Base-by-base conservation (phyloP, 2,888 invertebrate species). In the Pachliopta kotzebuea region DNA sequence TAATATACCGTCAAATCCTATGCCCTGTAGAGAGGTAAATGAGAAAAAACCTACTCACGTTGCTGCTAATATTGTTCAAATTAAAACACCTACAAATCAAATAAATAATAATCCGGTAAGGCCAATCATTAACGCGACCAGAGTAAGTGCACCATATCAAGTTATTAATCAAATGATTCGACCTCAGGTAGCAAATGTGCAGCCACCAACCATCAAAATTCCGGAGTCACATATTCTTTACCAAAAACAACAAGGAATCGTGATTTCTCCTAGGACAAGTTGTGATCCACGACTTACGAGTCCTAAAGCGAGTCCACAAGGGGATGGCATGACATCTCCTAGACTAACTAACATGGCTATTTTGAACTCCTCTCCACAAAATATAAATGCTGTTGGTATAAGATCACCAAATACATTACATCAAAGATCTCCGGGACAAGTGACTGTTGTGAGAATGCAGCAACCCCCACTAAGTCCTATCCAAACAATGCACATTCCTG, bases 131-230 rank as follows among this genome's bases (percentile, higher is more conserved):
- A 76, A 83, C 62, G 71, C 88, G 6, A 79, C 76, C 50, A 84
- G 91, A 72, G 79, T 87, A 17, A 79, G 73, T 71, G 74, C 88
- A 23, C 88, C 90, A 17, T 91, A 88, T 76, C 91, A 91, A 77
- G 88, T 91, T 45, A 84, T 90, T 52, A 90, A 86, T 73, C 89
- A 87, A 68, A 82, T 86, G 66, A 86, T 84, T 66, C 83, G 88
- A 67, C 84, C 83, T 50, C 74, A 86, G 88, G 65, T 85, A 76
- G 73, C 86, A 11, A 93, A 89, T 69, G 90, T 94, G 82, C 95
- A 94, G 73, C 92, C 95, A 18, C 92, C 95, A 6, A 94, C 94
- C 0, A 94, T 95, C 20, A 94, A 94, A 72, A 93, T 95, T 72
- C 94, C 95, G 4, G 94, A 94, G 53, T 85, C 87, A 60, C 91